Conservation (phyloP, 2,888 invertebrate species). For the Melanchra persicariae region DNA sequence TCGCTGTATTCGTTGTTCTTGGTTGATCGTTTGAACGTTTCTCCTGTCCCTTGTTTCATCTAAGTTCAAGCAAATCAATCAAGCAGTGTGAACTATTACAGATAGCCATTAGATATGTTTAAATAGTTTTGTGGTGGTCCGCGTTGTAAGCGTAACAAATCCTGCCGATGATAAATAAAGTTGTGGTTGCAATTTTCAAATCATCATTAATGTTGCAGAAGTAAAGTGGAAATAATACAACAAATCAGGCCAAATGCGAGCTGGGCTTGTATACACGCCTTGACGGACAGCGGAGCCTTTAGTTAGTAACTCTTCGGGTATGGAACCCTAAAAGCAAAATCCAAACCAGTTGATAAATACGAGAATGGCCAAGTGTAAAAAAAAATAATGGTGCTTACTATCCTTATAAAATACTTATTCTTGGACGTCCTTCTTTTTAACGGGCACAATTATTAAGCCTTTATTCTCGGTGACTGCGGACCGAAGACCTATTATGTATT, state of each 20-base stretch:
- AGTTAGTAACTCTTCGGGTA: not conserved
- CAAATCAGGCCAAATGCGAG: not conserved
- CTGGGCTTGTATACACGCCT: too few relatives aligned
- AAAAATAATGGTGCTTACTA: constrained; percentile 34
- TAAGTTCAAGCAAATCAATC: constrained; percentile 13
- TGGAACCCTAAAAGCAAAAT: not conserved
- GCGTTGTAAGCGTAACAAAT: constrained; percentile 14
- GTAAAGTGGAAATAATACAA: constrained; percentile 18
- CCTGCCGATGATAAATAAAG: constrained; percentile 25
- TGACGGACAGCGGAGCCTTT: too few relatives aligned
- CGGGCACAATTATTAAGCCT: constrained; percentile 53
- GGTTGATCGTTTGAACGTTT: not conserved
- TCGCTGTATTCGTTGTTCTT: not conserved
- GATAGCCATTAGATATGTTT: constrained; percentile 24
- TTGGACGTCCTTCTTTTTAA: constrained; percentile 46
- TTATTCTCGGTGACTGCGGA: constrained; percentile 52
- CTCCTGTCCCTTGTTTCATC: constrained; percentile 9
- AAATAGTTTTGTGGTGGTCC: constrained; percentile 18
- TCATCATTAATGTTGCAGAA: constrained; percentile 10
- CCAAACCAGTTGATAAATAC: not conserved
- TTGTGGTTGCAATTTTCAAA: constrained; percentile 27
- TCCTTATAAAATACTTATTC: constrained; percentile 52
- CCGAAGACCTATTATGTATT: constrained; percentile 54
- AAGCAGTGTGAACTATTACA: constrained; percentile 15
- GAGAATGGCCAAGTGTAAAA: constrained; percentile 18